Percentiles rank a stretch among this genome's conserved stretches.
Conservation (phyloP, 2,113 vertebrate species). For the Hypanus sabinus region DNA sequence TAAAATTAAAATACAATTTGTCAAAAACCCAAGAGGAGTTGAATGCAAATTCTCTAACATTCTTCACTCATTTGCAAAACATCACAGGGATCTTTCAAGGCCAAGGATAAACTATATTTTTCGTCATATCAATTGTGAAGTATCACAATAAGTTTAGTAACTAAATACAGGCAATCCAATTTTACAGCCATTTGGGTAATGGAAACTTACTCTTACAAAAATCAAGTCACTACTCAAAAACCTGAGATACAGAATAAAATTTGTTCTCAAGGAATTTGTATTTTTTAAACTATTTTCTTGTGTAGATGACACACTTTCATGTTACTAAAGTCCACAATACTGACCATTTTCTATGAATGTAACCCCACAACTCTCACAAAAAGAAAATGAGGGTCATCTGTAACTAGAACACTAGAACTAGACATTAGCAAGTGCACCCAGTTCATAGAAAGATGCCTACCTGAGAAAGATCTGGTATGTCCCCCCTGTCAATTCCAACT, state of each 20-base stretch:
- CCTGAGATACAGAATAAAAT: too few relatives aligned
- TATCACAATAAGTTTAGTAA: neutral
- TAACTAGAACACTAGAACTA: too few relatives aligned
- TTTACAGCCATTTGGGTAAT: too few relatives aligned
- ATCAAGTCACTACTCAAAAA: too few relatives aligned
- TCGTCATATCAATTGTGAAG: neutral
- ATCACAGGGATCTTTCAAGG: neutral
- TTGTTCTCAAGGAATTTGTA: neutral
- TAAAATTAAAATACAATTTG: neutral
- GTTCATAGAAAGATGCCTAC: conserved; percentile 50
- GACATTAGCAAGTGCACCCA: neutral
- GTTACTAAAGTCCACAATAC: neutral
- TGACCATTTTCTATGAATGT: too few relatives aligned
- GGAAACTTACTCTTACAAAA: too few relatives aligned
- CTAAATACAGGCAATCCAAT: too few relatives aligned
- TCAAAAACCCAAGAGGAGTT: too few relatives aligned
- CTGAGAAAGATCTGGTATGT: conserved; percentile 93
- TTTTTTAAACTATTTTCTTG: neutral
- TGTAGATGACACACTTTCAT: neutral
- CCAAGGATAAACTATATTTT: neutral
- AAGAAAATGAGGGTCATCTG: too few relatives aligned
- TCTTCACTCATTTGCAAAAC: too few relatives aligned
- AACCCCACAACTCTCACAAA: too few relatives aligned
- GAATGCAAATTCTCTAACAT: too few relatives aligned
- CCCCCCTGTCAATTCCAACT: conserved; percentile 95